These are phyloP conservation scores for Probosciger aterrimus DNA, from an alignment of 2,113 vertebrate species.

Conservation along the genomic window DNA sequence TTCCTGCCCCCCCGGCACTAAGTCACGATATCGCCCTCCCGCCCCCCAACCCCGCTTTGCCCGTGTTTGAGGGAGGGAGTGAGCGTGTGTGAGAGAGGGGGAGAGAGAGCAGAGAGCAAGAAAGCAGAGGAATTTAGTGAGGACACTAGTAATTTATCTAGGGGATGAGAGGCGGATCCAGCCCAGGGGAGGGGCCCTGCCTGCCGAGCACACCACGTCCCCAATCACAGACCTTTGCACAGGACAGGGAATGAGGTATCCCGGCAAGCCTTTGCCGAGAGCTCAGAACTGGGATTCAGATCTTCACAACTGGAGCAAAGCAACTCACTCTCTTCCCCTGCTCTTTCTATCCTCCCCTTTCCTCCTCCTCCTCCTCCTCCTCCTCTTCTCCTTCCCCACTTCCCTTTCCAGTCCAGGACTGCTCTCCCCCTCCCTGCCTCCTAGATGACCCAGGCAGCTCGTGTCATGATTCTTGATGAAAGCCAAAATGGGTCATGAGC, in stretches of 20 bases:
- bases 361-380: neutral
- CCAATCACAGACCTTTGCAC: conserved; percentile 58
- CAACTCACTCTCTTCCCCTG: neutral
- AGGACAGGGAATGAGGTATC: conserved; percentile 40
- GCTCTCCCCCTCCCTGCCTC: conserved; percentile 51
- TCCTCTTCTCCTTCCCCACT: neutral
- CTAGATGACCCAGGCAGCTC: conserved; percentile 57
- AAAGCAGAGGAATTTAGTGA: conserved; percentile 76
- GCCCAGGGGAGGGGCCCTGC: conserved; percentile 76
- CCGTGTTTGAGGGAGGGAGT: conserved; percentile 18
- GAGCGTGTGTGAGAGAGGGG: neutral
- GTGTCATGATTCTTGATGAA: conserved; percentile 62
- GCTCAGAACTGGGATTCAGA: conserved; percentile 17
- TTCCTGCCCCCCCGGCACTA: neutral
- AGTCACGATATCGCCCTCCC: neutral
- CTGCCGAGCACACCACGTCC: conserved; percentile 46
- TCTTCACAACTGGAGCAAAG: neutral
- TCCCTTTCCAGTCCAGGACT: neutral
- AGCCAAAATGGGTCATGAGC: conserved; percentile 62
- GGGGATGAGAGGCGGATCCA: conserved; percentile 77
- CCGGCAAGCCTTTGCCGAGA: neutral
- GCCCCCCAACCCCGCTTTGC: neutral
- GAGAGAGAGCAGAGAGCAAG: conserved; percentile 15
- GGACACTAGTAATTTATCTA: conserved; percentile 84
- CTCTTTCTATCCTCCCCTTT: conserved; percentile 39